phyloP scores from a whole-genome alignment of 1,140 invertebrate genomes.

The Drosophila mauritiana region DNA sequence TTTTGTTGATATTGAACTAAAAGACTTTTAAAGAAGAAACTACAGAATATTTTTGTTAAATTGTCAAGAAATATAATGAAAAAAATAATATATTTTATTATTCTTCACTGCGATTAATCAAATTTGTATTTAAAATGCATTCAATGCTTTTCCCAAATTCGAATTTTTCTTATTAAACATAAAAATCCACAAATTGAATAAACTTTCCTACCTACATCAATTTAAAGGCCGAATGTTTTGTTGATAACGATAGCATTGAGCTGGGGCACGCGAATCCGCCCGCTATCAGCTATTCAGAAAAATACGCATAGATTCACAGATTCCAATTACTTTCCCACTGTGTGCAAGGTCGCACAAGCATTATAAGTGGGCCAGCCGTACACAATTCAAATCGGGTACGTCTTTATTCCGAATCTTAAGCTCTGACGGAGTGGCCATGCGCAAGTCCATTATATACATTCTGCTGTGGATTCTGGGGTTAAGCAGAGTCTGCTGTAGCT shows the following conservation, averaged over 20 bases:
- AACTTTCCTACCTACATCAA: neutral
- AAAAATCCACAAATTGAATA: neutral
- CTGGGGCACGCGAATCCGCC: neutral
- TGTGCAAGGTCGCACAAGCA: slow-evolving; percentile 41
- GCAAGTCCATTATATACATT: slow-evolving; percentile 7
- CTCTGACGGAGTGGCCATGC: slow-evolving; percentile 30
- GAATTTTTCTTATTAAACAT: too few species aligned
- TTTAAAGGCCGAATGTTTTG: neutral
- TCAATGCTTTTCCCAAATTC: neutral
- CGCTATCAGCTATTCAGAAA: slow-evolving; percentile 53
- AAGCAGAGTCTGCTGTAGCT: neutral
- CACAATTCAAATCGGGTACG: neutral
- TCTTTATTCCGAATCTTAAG: slow-evolving; percentile 28
- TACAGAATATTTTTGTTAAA: too few species aligned
- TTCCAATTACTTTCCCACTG: slow-evolving; percentile 2
- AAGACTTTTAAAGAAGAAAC: too few species aligned
- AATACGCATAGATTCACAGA: slow-evolving; percentile 1
- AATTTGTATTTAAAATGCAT: too few species aligned
- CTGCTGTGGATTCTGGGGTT: slow-evolving; percentile 13
- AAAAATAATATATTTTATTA: too few species aligned
- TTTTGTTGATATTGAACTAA: too few species aligned
- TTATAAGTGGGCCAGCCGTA: slow-evolving; percentile 43
- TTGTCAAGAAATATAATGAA: too few species aligned
- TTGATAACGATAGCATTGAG: neutral
- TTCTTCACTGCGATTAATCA: too few species aligned